phyloP scores from a whole-genome alignment of 1,140 invertebrate species.

The Drosophila littoralis region DNA sequence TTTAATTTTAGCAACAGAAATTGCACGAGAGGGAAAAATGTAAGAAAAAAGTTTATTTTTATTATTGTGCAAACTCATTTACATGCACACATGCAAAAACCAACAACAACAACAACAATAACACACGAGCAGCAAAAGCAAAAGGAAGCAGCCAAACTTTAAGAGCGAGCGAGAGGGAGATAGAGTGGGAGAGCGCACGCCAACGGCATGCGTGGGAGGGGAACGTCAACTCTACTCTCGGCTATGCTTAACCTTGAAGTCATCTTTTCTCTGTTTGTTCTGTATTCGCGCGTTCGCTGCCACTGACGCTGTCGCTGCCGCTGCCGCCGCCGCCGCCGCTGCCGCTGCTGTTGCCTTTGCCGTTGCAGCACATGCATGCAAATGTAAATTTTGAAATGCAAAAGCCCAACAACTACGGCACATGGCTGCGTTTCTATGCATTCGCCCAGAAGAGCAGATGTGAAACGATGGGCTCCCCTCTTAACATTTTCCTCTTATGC shows the following conservation, averaged over 20 bases:
- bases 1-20: conserved; percentile 59
- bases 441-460: conserved; percentile 37
- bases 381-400: conserved; percentile 53
- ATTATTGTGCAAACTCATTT: conserved; percentile 58
- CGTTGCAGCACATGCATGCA: conserved; percentile 45
- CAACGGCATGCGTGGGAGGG: conserved; percentile 46
- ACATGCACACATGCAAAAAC: conserved; percentile 44
- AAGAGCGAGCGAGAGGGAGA: conserved; percentile 20
- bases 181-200: conserved; percentile 22
- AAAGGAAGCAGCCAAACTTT: conserved; percentile 42
- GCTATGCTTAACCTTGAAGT: conserved; percentile 57
- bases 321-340: neutral
- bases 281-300: conserved; percentile 35
- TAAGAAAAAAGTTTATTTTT: conserved; percentile 54
- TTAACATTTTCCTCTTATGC: conserved; percentile 39
- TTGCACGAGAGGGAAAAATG: conserved; percentile 51
- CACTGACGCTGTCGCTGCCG: conserved; percentile 3
- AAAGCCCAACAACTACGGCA: conserved; percentile 46
- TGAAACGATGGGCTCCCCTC: conserved; percentile 51
- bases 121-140: conserved; percentile 18
- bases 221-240: conserved; percentile 47
- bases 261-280: conserved; percentile 48
- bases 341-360: conserved; percentile 1
- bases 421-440: conserved; percentile 40
- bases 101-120: conserved; percentile 14